Base-by-base conservation (phyloP, 2,888 invertebrate species). In the Unio pictorum region DNA sequence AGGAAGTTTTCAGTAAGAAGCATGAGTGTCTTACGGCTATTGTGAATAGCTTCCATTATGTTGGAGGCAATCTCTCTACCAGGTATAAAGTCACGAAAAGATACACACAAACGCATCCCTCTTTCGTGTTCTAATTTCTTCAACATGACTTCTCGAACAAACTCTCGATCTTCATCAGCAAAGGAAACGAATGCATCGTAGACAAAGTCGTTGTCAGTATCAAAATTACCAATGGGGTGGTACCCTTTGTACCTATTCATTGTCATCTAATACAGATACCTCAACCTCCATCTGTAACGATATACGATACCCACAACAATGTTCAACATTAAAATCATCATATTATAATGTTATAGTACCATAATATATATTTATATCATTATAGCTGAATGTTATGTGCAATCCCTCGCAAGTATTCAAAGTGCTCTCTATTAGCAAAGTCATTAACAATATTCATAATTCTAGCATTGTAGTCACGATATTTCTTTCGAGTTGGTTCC, bases 181-280 rank as follows among this genome's bases (percentile, higher is more conserved):
- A 75, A 80, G 3, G 75, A 76, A 17, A 80, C 62, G 61, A 81
- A 81, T 23, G 71, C 76, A 61, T 82, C 77, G 65, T 72, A 75
- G 15, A 62, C 67, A 65, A 67, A 77, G 26, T 74, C 28, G 55
- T 64, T 60, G 8, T 28, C 61, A 3, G 23, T 66, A 11, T 8
- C 64, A n/a, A 55, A 58, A 18, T 55, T 26, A 18, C 45, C 66
- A 45, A 45, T 45, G 11, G 45, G 45, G 45, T 45, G 45, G 45
- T 73, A 65, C 1, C 71, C 73, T 7, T 56, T 61, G 66, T 63
- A 72, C 15, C 64, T 67, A 18, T 55, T 54, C 34, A 68, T 73
- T 23, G 71, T 59, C 72, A 72, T 69, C 59, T 74, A 75, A 45
- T 68, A 69, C n/a, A 72, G 56, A 54, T 74, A 80, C n/a, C 80